phyloP scores from a whole-genome alignment of 2,797 vertebrate genomes.

The Trachops cirrhosus region DNA sequence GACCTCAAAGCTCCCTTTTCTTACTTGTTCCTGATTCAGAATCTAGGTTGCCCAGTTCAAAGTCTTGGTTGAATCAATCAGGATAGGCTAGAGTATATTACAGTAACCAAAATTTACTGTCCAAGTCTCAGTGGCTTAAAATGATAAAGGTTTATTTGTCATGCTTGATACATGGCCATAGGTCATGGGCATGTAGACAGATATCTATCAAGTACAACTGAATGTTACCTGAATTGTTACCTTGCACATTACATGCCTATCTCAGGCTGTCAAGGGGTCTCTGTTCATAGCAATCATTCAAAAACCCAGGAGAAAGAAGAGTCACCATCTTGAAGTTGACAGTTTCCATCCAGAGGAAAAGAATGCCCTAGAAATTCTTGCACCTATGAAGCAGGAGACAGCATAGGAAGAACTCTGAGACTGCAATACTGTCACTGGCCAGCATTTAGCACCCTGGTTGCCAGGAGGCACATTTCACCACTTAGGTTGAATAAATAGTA shows the following conservation, averaged over 20 bases:
- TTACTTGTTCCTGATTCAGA: background rate
- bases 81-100: background rate
- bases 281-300: background rate
- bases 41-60: background rate
- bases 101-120: background rate
- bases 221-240: too few species aligned
- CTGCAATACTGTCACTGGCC: too few species aligned
- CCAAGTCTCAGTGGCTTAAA: background rate
- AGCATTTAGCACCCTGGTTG: too few species aligned
- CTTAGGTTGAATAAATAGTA: too few species aligned
- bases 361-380: background rate
- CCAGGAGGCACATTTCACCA: too few species aligned
- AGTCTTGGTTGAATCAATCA: background rate
- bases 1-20: background rate
- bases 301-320: background rate
- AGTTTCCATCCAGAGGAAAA: background rate
- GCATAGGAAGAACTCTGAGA: too few species aligned
- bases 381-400: too few species aligned
- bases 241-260: background rate
- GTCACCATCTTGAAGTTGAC: background rate
- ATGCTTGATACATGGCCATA: background rate
- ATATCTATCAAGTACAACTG: background rate
- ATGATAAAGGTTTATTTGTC: background rate
- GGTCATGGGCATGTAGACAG: background rate
- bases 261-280: background rate